Evolutionary conservation across 1,140 invertebrate genomes (phyloP).

Genomic region (Aporrectodea caliginosa): DNA sequence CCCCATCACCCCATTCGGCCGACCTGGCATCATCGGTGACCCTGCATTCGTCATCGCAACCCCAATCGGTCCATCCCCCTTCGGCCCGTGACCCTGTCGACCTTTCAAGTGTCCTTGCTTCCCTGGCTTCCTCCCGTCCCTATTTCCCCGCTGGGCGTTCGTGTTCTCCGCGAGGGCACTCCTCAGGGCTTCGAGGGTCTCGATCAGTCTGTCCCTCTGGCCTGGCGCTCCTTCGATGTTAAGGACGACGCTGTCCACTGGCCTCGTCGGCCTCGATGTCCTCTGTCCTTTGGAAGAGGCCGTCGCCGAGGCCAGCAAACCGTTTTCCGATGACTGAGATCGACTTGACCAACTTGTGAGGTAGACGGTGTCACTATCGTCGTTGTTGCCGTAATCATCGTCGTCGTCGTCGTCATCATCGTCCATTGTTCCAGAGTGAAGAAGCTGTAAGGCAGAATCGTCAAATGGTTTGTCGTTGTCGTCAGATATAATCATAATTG

Average conservation of each 20-base stretch:
- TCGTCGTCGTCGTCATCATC: not conserved
- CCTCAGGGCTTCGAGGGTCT: not conserved
- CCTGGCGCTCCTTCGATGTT: not conserved
- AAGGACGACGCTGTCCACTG: not conserved
- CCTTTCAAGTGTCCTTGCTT: not conserved
- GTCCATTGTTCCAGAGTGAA: not conserved
- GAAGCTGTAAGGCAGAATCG: not conserved
- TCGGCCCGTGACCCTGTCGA: not conserved
- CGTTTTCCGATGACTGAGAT: not conserved
- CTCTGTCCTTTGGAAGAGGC: not conserved
- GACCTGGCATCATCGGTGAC: not conserved
- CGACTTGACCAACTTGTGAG: not conserved
- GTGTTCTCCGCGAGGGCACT: not conserved
- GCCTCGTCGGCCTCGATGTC: not conserved
- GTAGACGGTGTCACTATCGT: not conserved
- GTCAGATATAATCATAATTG: not conserved
- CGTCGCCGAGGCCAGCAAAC: not conserved
- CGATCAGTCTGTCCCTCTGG: not conserved
- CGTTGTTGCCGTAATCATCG: not conserved
- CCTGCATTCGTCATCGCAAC: not conserved
- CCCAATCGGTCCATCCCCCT: too few species aligned
- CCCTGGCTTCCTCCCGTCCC: not conserved
- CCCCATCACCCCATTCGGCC: not conserved
- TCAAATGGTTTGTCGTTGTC: not conserved
- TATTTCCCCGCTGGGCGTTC: not conserved